Evolutionary conservation across 2,888 invertebrate genomes (phyloP).

Genomic region (Mythimna lalbum): DNA sequence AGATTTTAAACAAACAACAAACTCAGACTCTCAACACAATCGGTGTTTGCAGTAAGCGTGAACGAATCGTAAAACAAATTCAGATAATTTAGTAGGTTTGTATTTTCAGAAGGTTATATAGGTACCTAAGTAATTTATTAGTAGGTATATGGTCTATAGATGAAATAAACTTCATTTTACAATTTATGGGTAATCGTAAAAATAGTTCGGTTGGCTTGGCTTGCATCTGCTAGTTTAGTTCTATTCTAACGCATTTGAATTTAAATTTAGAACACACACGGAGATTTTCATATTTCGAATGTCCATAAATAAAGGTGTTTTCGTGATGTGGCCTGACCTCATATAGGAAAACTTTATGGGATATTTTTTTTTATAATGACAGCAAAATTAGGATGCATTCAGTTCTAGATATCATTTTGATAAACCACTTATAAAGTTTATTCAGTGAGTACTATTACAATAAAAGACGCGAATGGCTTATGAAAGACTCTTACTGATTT

Average conservation of each 20-base stretch:
- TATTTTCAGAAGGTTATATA: background rate
- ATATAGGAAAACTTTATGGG: background rate
- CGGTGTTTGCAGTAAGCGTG: constrained; percentile 6
- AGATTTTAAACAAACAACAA: constrained; percentile 27
- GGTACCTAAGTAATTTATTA: constrained; percentile 1
- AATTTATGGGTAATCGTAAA: constrained; percentile 62
- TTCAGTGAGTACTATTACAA: background rate
- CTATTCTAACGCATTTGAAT: constrained; percentile 36
- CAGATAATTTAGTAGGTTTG: background rate
- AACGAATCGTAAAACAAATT: constrained; percentile 30
- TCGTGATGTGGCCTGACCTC: constrained; percentile 1
- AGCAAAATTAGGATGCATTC: background rate
- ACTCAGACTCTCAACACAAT: background rate
- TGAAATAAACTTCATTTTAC: constrained; percentile 42
- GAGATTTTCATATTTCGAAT: constrained; percentile 47
- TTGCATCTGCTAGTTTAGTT: constrained; percentile 65
- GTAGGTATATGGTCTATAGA: constrained; percentile 6
- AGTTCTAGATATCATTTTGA: background rate
- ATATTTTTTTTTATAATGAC: background rate
- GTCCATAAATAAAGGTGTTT: constrained; percentile 28
- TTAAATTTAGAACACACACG: constrained; percentile 61
- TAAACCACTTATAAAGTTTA: background rate
- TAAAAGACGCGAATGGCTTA: background rate
- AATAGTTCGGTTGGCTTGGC: constrained; percentile 65
- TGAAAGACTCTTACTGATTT: constrained; percentile 1